Evolutionary conservation across 1,140 invertebrate species (phyloP).

Genomic region (Helicoverpa armigera): DNA sequence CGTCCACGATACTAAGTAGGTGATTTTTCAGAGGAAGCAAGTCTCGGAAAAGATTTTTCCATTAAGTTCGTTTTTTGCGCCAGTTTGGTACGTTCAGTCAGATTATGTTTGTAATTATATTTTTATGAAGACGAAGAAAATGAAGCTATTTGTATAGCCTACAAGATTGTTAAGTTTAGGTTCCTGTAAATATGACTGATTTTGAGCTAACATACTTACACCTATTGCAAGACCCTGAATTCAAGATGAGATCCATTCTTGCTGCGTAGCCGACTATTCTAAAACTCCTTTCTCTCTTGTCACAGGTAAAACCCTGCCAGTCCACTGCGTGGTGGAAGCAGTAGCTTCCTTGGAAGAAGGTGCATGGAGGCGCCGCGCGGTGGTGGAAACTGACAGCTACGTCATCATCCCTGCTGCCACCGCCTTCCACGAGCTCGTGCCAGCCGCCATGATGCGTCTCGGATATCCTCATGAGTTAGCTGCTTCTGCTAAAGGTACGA

Average conservation of each 20-base stretch:
- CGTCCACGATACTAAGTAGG: constrained; percentile 69
- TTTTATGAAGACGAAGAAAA: neutral
- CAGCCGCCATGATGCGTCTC: constrained; percentile 91
- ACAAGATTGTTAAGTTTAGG: too few species aligned
- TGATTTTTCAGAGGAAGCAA: constrained; percentile 64
- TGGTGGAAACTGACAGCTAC: constrained; percentile 96
- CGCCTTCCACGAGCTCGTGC: constrained; percentile 94
- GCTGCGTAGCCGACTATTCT: neutral
- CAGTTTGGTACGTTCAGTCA: neutral
- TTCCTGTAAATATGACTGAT: too few species aligned
- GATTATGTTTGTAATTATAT: constrained; percentile 40
- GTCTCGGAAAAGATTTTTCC: constrained; percentile 60
- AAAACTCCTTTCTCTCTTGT: constrained; percentile 59
- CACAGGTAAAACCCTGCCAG: constrained; percentile 95
- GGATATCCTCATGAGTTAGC: constrained; percentile 93
- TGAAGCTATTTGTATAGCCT: neutral
- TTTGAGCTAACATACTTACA: too few species aligned
- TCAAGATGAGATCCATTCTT: neutral
- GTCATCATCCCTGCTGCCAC: constrained; percentile 97
- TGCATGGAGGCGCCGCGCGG: constrained; percentile 87
- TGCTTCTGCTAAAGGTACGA: constrained; percentile 92
- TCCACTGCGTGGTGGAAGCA: constrained; percentile 96
- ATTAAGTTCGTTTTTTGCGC: constrained; percentile 53
- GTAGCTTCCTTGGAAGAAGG: constrained; percentile 91
- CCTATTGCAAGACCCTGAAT: neutral